Evolutionary conservation across 2,113 vertebrate genomes (phyloP).

Genomic region (Erythrolamprus reginae): DNA sequence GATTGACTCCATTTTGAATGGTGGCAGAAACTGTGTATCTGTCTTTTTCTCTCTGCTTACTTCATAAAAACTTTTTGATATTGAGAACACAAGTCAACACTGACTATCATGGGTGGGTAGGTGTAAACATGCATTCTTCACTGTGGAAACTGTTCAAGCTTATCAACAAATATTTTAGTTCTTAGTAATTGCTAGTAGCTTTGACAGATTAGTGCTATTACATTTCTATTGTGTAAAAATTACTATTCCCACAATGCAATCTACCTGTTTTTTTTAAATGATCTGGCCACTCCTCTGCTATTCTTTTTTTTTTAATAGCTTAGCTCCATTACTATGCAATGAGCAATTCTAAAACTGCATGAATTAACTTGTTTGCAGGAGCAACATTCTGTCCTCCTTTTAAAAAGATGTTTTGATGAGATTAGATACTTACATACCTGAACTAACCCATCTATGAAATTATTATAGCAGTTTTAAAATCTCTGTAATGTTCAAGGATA

Average conservation of each 20-base stretch:
- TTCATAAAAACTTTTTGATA: background rate
- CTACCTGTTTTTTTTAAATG: background rate
- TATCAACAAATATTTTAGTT: constrained; percentile 48
- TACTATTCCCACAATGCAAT: background rate
- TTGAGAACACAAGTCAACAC: background rate
- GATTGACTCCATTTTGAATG: background rate
- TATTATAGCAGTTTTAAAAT: background rate
- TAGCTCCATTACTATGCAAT: background rate
- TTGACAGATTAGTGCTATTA: background rate
- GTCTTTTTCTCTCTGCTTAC: background rate
- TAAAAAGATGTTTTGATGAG: background rate
- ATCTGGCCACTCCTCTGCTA: background rate
- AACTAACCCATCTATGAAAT: background rate
- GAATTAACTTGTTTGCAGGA: background rate
- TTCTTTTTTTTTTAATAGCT: background rate
- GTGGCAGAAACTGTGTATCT: background rate
- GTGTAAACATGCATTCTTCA: background rate
- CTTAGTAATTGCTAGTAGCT: constrained; percentile 22
- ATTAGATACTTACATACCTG: background rate
- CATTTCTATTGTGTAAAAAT: background rate
- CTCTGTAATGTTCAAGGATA: background rate
- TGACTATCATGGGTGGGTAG: background rate
- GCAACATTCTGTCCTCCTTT: background rate
- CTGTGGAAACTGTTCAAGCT: constrained; percentile 35
- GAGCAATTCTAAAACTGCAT: background rate